Percentiles rank a stretch among this genome's conserved stretches.
These are phyloP conservation scores for Thecocarcelia acutangulata DNA, from an alignment of 2,888 invertebrate genomes.

Conservation along the genomic window DNA sequence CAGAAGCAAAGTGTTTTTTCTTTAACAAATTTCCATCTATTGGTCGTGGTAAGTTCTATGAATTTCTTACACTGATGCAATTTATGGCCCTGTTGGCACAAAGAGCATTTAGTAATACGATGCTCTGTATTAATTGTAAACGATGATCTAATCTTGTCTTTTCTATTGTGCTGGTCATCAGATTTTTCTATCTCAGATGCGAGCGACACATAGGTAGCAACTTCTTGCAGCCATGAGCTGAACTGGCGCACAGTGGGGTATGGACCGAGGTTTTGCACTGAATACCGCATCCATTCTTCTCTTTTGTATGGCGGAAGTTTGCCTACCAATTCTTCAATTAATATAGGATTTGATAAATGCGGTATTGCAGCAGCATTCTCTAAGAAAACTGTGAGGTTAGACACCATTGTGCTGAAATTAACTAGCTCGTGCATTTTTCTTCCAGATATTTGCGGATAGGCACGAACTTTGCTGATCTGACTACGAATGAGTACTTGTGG, in stretches of 20 bases:
- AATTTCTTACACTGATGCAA: slow-evolving; percentile 32
- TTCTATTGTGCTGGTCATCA: no score
- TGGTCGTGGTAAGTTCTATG: neutral
- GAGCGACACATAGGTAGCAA: slow-evolving; percentile 38
- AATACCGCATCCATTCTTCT: slow-evolving; percentile 38
- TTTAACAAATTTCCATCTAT: slow-evolving; percentile 7
- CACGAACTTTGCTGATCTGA: slow-evolving; percentile 23
- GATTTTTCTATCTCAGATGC: slow-evolving; percentile 9
- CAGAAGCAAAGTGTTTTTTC: slow-evolving; percentile 27
- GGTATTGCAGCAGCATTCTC: slow-evolving; percentile 16
- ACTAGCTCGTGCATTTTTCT: slow-evolving; percentile 14
- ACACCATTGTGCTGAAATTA: no score
- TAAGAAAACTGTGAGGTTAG: no score
- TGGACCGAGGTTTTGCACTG: slow-evolving; percentile 2
- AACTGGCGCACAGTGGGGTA: slow-evolving; percentile 31
- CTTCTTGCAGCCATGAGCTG: slow-evolving; percentile 37
- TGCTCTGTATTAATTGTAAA: slow-evolving; percentile 16
- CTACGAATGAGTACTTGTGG: slow-evolving; percentile 58
- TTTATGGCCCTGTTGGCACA: slow-evolving; percentile 24
- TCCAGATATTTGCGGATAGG: slow-evolving; percentile 7
- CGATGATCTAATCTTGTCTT: slow-evolving; percentile 30
- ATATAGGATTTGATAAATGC: slow-evolving; percentile 13
- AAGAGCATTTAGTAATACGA: slow-evolving; percentile 2
- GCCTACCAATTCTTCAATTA: slow-evolving; percentile 28
- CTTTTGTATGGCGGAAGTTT: slow-evolving; percentile 14